phyloP scores from a whole-genome alignment of 2,797 vertebrate species.

The Orestias chungarensis region DNA sequence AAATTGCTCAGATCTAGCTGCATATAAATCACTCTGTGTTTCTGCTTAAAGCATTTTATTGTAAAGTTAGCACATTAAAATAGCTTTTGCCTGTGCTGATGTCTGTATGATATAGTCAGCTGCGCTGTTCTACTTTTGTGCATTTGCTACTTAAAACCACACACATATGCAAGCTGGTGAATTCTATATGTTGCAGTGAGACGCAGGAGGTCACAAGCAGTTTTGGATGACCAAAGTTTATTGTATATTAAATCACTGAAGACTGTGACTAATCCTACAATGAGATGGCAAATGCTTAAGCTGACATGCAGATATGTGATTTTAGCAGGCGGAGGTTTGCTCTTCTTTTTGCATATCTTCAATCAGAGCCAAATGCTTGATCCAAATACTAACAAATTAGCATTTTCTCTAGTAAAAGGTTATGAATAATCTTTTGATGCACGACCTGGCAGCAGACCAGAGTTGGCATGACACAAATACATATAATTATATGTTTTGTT shows the following conservation, averaged over 20 bases:
- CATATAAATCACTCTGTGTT: constrained; percentile 34
- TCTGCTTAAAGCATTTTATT: background rate
- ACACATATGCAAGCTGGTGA: constrained; percentile 15
- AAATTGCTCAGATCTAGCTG: constrained; percentile 22
- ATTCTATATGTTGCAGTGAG: constrained; percentile 14
- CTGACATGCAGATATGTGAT: constrained; percentile 67
- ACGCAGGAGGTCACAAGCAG: background rate
- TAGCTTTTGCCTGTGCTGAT: constrained; percentile 7
- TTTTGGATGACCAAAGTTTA: constrained; percentile 5
- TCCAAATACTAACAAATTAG: constrained; percentile 55
- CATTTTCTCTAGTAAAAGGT: constrained; percentile 52
- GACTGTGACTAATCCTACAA: constrained; percentile 69
- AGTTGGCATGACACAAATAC: constrained; percentile 42
- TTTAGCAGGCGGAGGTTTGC: constrained; percentile 49
- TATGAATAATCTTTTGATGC: constrained; percentile 39
- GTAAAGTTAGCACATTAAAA: constrained; percentile 8
- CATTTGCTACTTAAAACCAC: constrained; percentile 29
- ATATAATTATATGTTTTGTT: constrained; percentile 51
- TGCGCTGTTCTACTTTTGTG: constrained; percentile 14
- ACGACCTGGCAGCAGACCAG: constrained; percentile 21
- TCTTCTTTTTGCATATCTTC: constrained; percentile 22
- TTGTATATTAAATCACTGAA: constrained; percentile 61
- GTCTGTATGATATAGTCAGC: background rate
- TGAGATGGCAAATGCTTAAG: constrained; percentile 37
- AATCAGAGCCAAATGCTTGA: constrained; percentile 44